Base-by-base conservation (phyloP, 2,797 vertebrate genomes). In the Pangasius mekongensis region DNA sequence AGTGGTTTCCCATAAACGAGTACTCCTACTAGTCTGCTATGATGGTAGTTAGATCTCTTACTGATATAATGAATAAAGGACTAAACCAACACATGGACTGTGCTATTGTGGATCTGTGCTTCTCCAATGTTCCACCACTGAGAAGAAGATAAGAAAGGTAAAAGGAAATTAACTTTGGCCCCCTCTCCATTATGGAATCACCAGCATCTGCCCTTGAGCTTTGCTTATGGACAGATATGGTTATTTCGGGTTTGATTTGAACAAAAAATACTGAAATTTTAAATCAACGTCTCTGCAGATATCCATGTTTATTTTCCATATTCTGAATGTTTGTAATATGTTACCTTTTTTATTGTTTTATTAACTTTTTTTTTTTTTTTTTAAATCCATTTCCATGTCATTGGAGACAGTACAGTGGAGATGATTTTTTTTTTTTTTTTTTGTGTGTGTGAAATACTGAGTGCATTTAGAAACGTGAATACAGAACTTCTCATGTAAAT, bases 401-500 rank as follows among this genome's bases (percentile, higher is more conserved):
- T 87, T 91, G 88, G 93, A 92, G 92, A 94, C 85, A 71, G 81
- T 93, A 91, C 89, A 92, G 94, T 94, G 88, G 94, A 92, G 94
- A 94, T 93, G 93, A 94, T 93, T 92, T 89, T 92, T 93, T 43
- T 43, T 93, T 92, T 89, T 92, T 93, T 43, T 43, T 93, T 92
- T 89, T 92, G 93, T 95, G 95, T 95, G 94, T 69, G 83, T 94
- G 92, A 93, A 93, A 92, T 92, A 92, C 92, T 92, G 94, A 95
- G 94, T 95, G 94, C 90, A 85, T 91, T 91, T 90, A 92, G 85
- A 93, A 60, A 62, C 84, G 92, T 96, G 94, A 94, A 94, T 92
- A 92, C 93, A 86, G 94, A 95, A 95, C 95, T 94, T 94, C 90
- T 94, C 95, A 95, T 96, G 95, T 96, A 96, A 93, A 96, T 96